Evolutionary conservation across 2,113 vertebrate genomes (phyloP).

Genomic region (Sylvilagus bachmani): DNA sequence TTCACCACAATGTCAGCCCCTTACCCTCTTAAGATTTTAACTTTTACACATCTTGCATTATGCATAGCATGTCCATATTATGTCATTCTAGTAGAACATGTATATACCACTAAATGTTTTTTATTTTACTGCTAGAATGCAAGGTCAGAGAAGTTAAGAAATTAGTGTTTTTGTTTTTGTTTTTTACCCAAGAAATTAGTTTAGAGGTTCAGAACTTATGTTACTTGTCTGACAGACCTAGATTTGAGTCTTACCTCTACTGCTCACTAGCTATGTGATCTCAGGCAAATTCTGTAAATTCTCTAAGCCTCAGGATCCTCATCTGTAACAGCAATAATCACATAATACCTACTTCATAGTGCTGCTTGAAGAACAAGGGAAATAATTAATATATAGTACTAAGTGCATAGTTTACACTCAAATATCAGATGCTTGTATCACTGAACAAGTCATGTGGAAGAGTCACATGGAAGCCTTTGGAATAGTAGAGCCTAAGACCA

Average conservation of each 20-base stretch:
- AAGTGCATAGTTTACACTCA: background rate
- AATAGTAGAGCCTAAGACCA: background rate
- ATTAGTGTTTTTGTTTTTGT: background rate
- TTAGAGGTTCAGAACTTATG: background rate
- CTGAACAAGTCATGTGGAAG: background rate
- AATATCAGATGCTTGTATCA: background rate
- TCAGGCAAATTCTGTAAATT: background rate
- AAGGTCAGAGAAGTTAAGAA: conserved; percentile 31
- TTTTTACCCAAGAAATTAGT: too few relatives aligned
- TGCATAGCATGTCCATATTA: background rate
- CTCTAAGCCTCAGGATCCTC: background rate
- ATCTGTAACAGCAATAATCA: background rate
- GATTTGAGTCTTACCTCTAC: background rate
- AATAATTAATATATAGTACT: background rate
- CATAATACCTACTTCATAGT: background rate
- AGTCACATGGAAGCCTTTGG: background rate
- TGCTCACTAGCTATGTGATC: background rate
- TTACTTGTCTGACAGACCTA: background rate
- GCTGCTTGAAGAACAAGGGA: background rate
- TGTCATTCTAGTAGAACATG: background rate
- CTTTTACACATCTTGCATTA: background rate
- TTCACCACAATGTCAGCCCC: too few relatives aligned
- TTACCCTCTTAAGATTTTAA: background rate
- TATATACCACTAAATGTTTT: background rate
- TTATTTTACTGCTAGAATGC: background rate